Base-by-base conservation (phyloP, 2,888 invertebrate species). In the Acleris holmiana region DNA sequence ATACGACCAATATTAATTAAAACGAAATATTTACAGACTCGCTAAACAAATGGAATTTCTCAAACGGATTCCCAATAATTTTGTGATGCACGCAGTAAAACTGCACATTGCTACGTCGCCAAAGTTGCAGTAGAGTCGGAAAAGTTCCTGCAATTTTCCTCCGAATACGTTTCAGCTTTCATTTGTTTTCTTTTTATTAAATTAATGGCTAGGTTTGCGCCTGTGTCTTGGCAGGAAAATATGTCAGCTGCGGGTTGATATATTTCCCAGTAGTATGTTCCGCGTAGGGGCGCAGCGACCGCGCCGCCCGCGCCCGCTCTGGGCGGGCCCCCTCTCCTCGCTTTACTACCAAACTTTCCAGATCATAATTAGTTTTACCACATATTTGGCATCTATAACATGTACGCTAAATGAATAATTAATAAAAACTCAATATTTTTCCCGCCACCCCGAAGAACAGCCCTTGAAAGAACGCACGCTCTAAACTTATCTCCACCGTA, bases 111-210 rank as follows among this genome's bases (percentile, higher is more conserved):
- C 69, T 73, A 78, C 76, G 79, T 78, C 82, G 83, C 80, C 77
- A 79, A 74, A 78, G 73, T 68, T 74, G 75, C 76, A 73, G 73
- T 68, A 78, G 74, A 74, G 78, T 75, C 79, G 91, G 89, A 91
- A 90, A 90, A 86, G 79, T 90, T 91, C 79, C 73, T 77, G 69
- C 75, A 91, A 89, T 91, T 91, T 90, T 91, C 90, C 84, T 73
- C 67, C 69, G 71, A 69, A 74, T 69, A 73, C 71, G 74, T 67
- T 76, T 46, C 15, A 49, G 67, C 67, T 72, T 82, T 78, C 78
- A 29, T 17, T 17, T 15, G 23, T 68, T 81, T 83, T 84, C 74
- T 71, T 72, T 71, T 40, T 44, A 72, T 68, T 71, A 75, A 73
- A 66, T 51, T 69, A 70, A 77, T 76, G 74, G 71, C 70, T 60